phyloP scores from a whole-genome alignment of 2,888 invertebrate species.

The Limnephilus rhombicus region DNA sequence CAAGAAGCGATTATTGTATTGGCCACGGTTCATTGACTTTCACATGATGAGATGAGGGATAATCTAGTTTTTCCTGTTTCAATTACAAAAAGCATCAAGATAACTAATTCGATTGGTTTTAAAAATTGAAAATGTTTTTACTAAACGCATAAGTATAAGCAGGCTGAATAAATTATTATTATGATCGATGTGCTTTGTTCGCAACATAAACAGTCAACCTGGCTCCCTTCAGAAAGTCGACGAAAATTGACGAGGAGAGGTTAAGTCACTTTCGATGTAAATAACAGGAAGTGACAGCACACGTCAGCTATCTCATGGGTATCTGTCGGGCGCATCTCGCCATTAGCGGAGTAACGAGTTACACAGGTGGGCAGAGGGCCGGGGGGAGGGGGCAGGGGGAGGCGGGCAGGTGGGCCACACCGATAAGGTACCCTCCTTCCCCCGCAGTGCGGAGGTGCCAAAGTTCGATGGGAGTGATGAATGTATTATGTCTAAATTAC shows the following conservation, averaged over 20 bases:
- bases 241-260: background rate
- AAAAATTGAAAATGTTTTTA: background rate
- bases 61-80: no score
- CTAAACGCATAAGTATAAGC: background rate
- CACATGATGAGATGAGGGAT: no score
- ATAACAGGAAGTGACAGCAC: slow-evolving; percentile 16
- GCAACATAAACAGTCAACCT: background rate
- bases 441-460: background rate
- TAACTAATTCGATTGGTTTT: background rate
- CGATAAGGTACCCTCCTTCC: slow-evolving; percentile 5
- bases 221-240: background rate
- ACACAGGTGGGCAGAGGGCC: background rate
- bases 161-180: background rate
- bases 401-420: background rate
- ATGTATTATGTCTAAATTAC: slow-evolving; percentile 34
- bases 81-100: background rate
- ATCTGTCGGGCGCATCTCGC: slow-evolving; percentile 31
- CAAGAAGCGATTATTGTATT: no score
- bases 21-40: no score
- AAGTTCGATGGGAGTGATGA: slow-evolving; percentile 28
- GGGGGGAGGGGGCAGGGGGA: background rate
- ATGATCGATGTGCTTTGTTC: background rate
- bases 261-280: slow-evolving; percentile 1
- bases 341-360: background rate
- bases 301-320: slow-evolving; percentile 22